Evolutionary conservation across 1,140 invertebrate species (phyloP).

Genomic region (Drosophila subobscura): DNA sequence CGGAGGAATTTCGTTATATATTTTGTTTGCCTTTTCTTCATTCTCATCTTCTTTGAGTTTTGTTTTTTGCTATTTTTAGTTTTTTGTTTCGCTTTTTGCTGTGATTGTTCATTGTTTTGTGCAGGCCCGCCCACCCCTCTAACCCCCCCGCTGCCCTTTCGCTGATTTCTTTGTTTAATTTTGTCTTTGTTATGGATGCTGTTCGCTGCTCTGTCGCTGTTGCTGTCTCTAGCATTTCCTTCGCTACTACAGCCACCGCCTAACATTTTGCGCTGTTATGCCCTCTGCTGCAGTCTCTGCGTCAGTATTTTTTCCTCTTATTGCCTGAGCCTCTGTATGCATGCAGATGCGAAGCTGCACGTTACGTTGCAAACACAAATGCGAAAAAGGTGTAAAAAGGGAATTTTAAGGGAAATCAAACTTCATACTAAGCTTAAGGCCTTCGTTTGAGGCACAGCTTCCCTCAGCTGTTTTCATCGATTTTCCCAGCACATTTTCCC

Average conservation of each 20-base stretch:
- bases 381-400: too few species aligned
- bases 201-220: constrained; percentile 11
- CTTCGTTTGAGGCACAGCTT: background rate
- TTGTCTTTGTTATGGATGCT: constrained; percentile 72
- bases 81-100: constrained; percentile 43
- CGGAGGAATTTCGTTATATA: constrained; percentile 42
- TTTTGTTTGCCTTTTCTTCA: constrained; percentile 35
- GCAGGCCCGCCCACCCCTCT: constrained; percentile 31
- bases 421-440: background rate
- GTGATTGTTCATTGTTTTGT: constrained; percentile 77
- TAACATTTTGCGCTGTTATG: too few species aligned
- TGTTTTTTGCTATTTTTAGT: constrained; percentile 69
- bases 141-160: constrained; percentile 1
- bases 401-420: background rate
- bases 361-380: background rate
- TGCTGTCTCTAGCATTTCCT: constrained; percentile 6
- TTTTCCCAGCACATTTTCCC: constrained; percentile 26
- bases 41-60: background rate
- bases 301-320: too few species aligned
- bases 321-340: background rate
- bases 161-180: constrained; percentile 74
- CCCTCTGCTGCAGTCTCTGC: too few species aligned
- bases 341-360: constrained; percentile 33
- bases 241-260: too few species aligned
- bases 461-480: constrained; percentile 49